Percentiles rank a stretch among this genome's conserved stretches.
phyloP scores from a whole-genome alignment of 2,888 invertebrate species.

The Coenonympha glycerion region DNA sequence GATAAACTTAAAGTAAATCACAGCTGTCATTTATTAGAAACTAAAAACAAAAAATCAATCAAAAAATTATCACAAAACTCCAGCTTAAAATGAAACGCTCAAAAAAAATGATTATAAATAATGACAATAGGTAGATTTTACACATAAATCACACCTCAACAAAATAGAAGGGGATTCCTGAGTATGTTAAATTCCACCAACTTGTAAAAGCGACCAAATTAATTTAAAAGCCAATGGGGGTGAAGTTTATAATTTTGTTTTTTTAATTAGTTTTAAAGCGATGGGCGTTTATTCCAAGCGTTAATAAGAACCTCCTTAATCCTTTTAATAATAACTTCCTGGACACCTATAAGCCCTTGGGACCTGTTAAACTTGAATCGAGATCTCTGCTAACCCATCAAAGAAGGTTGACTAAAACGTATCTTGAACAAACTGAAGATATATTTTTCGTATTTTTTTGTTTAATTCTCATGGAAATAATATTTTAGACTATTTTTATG shows the following conservation, averaged over 20 bases:
- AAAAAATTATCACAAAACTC: conserved; percentile 10
- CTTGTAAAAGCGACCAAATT: conserved; percentile 50
- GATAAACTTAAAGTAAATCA: not conserved
- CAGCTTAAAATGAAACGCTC: conserved; percentile 9
- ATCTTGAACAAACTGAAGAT: not conserved
- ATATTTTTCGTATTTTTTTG: not conserved
- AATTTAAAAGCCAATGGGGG: conserved; percentile 44
- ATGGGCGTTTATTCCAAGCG: conserved; percentile 47
- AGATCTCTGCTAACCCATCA: conserved; percentile 1
- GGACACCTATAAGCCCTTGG: conserved; percentile 2
- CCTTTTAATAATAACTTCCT: conserved; percentile 30
- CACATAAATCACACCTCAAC: conserved; percentile 16
- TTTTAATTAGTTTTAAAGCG: conserved; percentile 54
- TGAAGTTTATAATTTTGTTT: conserved; percentile 36
- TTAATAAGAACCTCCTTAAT: conserved; percentile 44
- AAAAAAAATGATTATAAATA: not conserved
- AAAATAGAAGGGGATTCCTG: conserved; percentile 18
- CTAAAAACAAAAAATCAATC: conserved; percentile 1
- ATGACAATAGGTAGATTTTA: not conserved
- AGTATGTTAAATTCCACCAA: conserved; percentile 44
- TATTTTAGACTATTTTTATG: no score
- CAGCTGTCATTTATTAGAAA: not conserved
- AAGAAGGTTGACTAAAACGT: not conserved
- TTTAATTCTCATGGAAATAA: no score
- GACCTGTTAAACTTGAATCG: not conserved